These are phyloP conservation scores for Minunthozetes semirufus DNA, from an alignment of 2,888 invertebrate genomes.

Conservation along the genomic window DNA sequence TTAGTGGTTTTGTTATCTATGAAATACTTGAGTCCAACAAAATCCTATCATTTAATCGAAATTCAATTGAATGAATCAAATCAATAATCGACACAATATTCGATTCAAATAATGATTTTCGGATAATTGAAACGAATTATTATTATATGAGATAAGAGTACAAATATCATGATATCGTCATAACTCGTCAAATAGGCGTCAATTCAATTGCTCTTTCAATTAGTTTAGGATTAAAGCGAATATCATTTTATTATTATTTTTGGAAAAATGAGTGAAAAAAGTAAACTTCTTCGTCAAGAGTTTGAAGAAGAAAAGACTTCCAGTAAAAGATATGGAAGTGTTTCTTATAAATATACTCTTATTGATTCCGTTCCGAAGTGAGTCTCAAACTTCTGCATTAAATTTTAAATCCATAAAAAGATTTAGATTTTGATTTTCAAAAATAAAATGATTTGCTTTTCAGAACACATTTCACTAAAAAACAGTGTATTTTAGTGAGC, in stretches of 20 bases:
- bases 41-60: neutral
- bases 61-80: neutral
- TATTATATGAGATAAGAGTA: neutral
- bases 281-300: slow-evolving; percentile 13
- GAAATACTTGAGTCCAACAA: neutral
- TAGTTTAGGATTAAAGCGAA: neutral
- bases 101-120: neutral
- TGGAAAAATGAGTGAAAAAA: slow-evolving; percentile 24
- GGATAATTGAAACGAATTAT: neutral
- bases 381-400: neutral
- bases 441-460: slow-evolving; percentile 19
- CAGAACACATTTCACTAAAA: slow-evolving; percentile 40
- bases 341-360: slow-evolving; percentile 25
- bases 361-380: slow-evolving; percentile 25
- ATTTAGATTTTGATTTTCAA: neutral
- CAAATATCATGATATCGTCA: neutral
- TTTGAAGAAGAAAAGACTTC: neutral
- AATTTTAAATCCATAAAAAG: neutral
- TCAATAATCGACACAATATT: neutral
- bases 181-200: slow-evolving; percentile 4
- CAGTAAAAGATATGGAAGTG: slow-evolving; percentile 25
- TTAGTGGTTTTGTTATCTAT: neutral
- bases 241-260: neutral
- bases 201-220: neutral
- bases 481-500: slow-evolving; percentile 40